phyloP scores from a whole-genome alignment of 2,113 vertebrate species.

The Burhinus bistriatus region DNA sequence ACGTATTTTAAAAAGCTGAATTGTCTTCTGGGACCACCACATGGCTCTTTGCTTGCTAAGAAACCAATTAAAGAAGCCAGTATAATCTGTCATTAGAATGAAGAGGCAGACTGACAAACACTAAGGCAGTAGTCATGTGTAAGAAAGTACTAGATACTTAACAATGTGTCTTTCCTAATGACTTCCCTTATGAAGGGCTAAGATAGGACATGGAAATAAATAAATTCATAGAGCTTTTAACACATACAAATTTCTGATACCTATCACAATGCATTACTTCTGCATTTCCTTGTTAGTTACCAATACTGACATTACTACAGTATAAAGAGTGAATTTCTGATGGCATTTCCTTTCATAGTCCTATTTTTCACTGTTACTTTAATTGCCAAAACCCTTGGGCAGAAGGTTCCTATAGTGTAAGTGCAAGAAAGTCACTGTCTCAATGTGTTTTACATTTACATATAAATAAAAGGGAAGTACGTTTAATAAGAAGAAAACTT shows the following conservation, averaged over 20 bases:
- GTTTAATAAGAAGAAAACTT: neutral
- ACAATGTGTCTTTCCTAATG: neutral
- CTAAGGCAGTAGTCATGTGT: neutral
- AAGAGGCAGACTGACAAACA: neutral
- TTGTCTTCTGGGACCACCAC: neutral
- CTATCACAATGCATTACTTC: neutral
- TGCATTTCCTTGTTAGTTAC: neutral
- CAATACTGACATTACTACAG: neutral
- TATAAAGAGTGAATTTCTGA: neutral
- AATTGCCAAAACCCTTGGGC: neutral
- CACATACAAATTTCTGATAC: neutral
- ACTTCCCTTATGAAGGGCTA: neutral
- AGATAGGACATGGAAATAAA: neutral
- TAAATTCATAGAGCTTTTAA: neutral
- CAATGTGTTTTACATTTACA: neutral
- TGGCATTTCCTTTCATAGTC: neutral
- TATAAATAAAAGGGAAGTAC: neutral
- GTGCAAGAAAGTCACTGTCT: neutral
- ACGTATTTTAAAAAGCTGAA: neutral
- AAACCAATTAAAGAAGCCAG: neutral
- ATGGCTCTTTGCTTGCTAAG: neutral
- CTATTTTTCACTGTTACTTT: neutral
- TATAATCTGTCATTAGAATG: neutral
- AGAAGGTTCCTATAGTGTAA: neutral
- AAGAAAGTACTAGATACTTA: neutral